Evolutionary conservation across 1,140 invertebrate genomes (phyloP).

Genomic region (Anastrepha obliqua): DNA sequence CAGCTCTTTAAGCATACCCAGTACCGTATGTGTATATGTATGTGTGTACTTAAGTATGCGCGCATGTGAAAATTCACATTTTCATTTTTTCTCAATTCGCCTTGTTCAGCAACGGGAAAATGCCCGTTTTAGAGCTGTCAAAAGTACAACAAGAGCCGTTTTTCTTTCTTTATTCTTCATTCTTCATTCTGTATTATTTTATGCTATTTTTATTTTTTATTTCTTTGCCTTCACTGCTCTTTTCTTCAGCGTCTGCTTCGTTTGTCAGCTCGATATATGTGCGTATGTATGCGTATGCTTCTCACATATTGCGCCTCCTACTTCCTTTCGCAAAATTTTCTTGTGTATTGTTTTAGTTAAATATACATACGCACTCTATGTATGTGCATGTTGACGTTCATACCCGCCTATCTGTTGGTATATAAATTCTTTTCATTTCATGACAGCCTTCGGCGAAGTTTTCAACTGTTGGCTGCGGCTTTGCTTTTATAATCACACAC

Average conservation of each 20-base stretch:
- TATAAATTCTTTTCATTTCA: not conserved
- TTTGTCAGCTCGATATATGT: too few relatives aligned
- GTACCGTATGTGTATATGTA: not conserved
- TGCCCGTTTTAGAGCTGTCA: conserved; percentile 34
- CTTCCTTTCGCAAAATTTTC: not conserved
- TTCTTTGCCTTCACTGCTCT: not conserved
- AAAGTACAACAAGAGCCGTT: conserved; percentile 30
- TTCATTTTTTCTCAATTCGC: not conserved
- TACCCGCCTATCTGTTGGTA: not conserved
- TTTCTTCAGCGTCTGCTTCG: not conserved
- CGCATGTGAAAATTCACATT: not conserved
- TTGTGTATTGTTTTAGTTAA: not conserved
- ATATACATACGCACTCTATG: not conserved
- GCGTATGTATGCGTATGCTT: not conserved
- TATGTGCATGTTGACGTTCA: not conserved
- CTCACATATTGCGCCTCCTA: not conserved
- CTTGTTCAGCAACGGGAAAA: not conserved
- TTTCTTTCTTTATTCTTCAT: not conserved
- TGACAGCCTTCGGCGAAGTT: not conserved
- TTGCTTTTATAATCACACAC: not conserved
- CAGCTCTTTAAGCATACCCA: not conserved
- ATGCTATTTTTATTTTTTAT: not conserved
- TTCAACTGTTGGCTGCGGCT: not conserved
- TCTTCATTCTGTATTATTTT: not conserved
- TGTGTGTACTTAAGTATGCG: not conserved